Base-by-base conservation (phyloP, 1,140 invertebrate genomes). In the Coenobita brevimanus region DNA sequence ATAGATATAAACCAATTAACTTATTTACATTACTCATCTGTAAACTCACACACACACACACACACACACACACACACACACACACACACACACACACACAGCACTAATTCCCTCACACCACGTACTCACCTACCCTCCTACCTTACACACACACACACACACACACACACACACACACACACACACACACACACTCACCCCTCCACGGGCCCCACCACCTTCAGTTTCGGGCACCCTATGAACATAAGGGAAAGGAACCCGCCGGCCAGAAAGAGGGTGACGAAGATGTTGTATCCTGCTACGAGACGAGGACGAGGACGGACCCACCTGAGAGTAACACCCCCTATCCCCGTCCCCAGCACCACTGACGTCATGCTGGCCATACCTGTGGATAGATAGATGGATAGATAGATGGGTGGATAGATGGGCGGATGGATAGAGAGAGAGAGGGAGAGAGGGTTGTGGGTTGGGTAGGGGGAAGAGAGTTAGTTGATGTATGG, bases 281-380 rank as follows among this genome's bases (percentile, higher is more conserved):
- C 54, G 73, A 90, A 84, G 41, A 88, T 62, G 57, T 84, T 83
- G 67, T 87, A 90, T 21, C 79, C 84, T 2, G 89, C 73, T 33
- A 90, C 89, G 54, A 75, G 71, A 1, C 60, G 43, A 0, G 89
- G 75, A 0, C 85, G 27, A 2, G 89, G 84, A 2, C 64, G 79
- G 6, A 88, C 30, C 83, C 80, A 84, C 24, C 87, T 54, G 30
- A 87, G 15, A 21, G 83, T 50, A 38, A 76, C 57, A 17, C 83
- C 89, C 1, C 85, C 82, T n/a, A 80, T 2, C 3, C 41, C 76
- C 33, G 82, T 88, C n/a, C 89, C 89, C n/a, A 88, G n/a, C 27
- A 88, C 60, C n/a, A 86, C 73, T 0, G 87, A 85, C 3, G 81
- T 30, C 64, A 90, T 43, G n/a, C 82, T 88, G 3, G 85, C 76